Evolutionary conservation across 1,140 invertebrate genomes (phyloP).

Genomic region (Wiebesia pumilae): DNA sequence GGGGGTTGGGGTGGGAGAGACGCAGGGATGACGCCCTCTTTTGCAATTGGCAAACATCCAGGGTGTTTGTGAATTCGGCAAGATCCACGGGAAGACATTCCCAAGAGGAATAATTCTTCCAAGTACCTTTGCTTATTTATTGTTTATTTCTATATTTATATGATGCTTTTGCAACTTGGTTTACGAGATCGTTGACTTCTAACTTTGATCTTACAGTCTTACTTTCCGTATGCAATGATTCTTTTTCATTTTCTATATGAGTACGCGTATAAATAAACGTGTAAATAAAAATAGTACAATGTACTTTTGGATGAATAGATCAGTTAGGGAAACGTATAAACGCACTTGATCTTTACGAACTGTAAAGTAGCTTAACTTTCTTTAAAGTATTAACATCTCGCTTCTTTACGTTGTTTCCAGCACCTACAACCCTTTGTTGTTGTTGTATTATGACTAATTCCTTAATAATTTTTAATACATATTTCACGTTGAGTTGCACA

Average conservation of each 20-base stretch:
- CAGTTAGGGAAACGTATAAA: constrained; percentile 6
- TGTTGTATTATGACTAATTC: too few relatives aligned
- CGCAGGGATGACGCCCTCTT: background rate
- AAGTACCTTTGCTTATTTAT: background rate
- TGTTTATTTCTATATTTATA: background rate
- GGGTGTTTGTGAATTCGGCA: background rate
- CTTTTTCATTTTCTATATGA: background rate
- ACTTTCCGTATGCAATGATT: background rate
- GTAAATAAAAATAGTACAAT: background rate
- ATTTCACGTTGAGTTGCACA: too few relatives aligned
- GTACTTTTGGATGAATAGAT: background rate
- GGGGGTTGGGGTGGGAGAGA: background rate
- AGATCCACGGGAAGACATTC: background rate
- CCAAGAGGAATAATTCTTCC: background rate
- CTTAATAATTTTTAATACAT: too few relatives aligned
- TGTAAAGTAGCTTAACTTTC: background rate
- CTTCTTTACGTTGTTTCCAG: too few relatives aligned
- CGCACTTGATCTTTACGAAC: background rate
- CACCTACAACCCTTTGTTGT: too few relatives aligned
- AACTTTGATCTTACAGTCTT: too few relatives aligned
- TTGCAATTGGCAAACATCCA: background rate
- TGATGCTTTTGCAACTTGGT: background rate
- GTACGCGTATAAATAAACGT: too few relatives aligned
- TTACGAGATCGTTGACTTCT: background rate
- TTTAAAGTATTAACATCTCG: background rate